Percentiles rank a stretch among this genome's conserved stretches.
Evolutionary conservation across 1,140 invertebrate species (phyloP).

Genomic region (Trypoxylus dichotomus): DNA sequence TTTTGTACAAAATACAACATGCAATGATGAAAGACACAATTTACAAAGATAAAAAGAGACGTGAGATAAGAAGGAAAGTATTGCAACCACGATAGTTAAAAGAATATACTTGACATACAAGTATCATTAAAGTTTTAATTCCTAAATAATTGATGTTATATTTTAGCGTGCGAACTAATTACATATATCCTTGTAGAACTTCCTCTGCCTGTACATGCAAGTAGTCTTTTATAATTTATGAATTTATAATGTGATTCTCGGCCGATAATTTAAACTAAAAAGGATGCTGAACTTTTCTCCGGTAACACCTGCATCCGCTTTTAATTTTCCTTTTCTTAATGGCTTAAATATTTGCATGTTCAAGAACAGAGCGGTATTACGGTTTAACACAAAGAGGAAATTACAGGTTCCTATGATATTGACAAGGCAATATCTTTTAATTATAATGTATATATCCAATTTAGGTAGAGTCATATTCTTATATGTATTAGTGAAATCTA

Average conservation of each 20-base stretch:
- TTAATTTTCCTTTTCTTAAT: conserved; percentile 11
- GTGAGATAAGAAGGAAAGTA: not conserved
- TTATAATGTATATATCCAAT: not conserved
- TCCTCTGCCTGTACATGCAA: not conserved
- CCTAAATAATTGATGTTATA: not conserved
- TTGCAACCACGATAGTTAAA: not conserved
- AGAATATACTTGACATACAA: not conserved
- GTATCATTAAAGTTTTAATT: not conserved
- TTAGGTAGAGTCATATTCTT: too few relatives aligned
- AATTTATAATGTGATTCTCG: conserved; percentile 17
- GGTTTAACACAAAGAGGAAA: not conserved
- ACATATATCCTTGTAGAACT: not conserved
- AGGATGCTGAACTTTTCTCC: conserved; percentile 14
- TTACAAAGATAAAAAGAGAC: too few relatives aligned
- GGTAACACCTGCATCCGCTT: conserved; percentile 15
- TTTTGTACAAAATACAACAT: too few relatives aligned
- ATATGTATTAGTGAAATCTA: too few relatives aligned
- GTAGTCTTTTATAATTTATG: conserved; percentile 4
- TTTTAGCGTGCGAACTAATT: not conserved
- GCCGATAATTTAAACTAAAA: conserved; percentile 19
- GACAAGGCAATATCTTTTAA: not conserved
- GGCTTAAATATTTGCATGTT: conserved; percentile 5
- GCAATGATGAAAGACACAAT: too few relatives aligned
- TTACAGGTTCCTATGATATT: not conserved
- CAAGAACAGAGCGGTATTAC: not conserved